A percentile compares a stretch with the other conserved stretches of the same genome.
Evolutionary conservation across 2,797 vertebrate genomes (phyloP).

Genomic region (Channallabes apus): DNA sequence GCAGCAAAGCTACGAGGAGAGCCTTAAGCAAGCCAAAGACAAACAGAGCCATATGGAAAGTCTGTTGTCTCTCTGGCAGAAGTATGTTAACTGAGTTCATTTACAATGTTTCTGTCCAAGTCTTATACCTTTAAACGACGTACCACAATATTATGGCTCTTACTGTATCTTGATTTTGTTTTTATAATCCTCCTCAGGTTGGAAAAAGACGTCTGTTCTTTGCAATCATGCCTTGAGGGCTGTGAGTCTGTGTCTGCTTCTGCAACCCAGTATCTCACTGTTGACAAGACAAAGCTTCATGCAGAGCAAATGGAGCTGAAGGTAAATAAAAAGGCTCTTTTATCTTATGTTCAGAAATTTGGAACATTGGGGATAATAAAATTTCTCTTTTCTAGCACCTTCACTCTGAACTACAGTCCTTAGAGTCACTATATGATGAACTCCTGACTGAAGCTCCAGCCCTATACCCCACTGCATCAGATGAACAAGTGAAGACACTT

Average conservation of each 20-base stretch:
- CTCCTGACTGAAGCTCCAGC: conserved; percentile 73
- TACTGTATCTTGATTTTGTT: neutral
- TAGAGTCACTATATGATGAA: conserved; percentile 67
- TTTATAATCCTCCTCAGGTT: conserved; percentile 71
- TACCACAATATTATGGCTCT: neutral
- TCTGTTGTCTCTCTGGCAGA: conserved; percentile 87
- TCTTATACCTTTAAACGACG: neutral
- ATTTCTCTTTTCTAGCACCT: conserved; percentile 72
- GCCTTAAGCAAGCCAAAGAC: conserved; percentile 73
- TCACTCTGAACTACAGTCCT: conserved; percentile 73
- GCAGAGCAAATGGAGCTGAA: conserved; percentile 81
- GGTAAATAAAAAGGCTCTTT: conserved; percentile 66
- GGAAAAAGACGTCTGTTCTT: conserved; percentile 85
- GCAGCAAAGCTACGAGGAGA: conserved; percentile 73
- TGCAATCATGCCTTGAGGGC: conserved; percentile 84
- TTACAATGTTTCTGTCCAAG: neutral
- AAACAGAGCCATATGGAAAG: conserved; percentile 81
- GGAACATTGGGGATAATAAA: neutral
- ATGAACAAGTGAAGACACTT: conserved; percentile 72
- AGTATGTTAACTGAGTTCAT: conserved; percentile 68
- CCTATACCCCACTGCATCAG: conserved; percentile 77
- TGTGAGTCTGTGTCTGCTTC: conserved; percentile 76
- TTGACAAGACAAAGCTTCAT: conserved; percentile 84
- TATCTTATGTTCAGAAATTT: neutral
- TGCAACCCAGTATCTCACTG: conserved; percentile 73